phyloP scores from a whole-genome alignment of 2,888 invertebrate genomes.

The Rutpela maculata region DNA sequence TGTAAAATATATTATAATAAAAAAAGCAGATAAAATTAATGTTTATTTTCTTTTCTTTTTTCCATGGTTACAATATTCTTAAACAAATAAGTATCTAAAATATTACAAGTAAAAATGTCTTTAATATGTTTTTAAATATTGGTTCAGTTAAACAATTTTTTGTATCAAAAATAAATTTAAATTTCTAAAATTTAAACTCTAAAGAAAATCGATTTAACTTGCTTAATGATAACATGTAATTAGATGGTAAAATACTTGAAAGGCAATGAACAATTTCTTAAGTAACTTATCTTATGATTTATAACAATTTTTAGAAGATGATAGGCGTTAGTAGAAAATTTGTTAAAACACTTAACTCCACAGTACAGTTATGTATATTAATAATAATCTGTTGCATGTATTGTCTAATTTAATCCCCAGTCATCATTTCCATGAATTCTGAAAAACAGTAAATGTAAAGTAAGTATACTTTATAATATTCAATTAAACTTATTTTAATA shows the following conservation, averaged over 20 bases:
- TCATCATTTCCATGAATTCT: constrained; percentile 98
- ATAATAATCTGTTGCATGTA: neutral
- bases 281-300: neutral
- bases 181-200: neutral
- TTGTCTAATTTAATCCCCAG: constrained; percentile 72
- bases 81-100: constrained; percentile 7
- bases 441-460: constrained; percentile 60
- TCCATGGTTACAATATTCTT: neutral
- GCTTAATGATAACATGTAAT: neutral
- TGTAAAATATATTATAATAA: too few relatives aligned
- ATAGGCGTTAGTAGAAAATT: constrained; percentile 6
- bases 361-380: too few relatives aligned
- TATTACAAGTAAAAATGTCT: constrained; percentile 9
- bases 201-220: neutral
- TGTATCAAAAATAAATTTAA: neutral
- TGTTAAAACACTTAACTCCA: neutral
- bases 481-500: too few relatives aligned
- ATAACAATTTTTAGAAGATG: neutral
- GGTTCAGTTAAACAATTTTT: neutral
- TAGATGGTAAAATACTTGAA: neutral
- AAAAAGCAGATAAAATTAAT: neutral
- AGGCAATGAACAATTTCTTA: neutral
- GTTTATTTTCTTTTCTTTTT: constrained; percentile 22
- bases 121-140: neutral
- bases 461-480: too few relatives aligned